These are phyloP conservation scores for Acanthisitta chloris DNA, from an alignment of 2,113 vertebrate species.

Conservation along the genomic window DNA sequence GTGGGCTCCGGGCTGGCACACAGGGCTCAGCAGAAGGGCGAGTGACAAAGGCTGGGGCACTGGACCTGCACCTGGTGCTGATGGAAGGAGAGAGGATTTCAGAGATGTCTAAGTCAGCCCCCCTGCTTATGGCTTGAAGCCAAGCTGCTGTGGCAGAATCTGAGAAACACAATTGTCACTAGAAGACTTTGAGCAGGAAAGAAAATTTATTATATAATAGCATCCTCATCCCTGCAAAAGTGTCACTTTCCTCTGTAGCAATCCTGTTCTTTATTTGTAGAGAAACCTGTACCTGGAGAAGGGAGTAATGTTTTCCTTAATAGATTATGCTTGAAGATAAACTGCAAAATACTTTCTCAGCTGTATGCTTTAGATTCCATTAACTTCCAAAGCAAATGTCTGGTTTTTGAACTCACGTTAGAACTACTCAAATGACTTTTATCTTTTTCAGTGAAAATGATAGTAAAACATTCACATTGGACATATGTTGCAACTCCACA, in stretches of 20 bases:
- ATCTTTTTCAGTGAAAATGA: background rate
- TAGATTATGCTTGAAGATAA: background rate
- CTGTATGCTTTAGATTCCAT: background rate
- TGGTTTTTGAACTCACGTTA: background rate
- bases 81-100: background rate
- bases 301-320: background rate
- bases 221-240: background rate
- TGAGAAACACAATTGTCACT: background rate
- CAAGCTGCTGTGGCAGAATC: background rate
- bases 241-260: background rate
- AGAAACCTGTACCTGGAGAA: background rate
- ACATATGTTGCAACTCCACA: background rate
- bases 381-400: background rate
- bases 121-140: background rate
- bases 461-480: background rate
- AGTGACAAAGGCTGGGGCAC: background rate
- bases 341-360: conserved; percentile 28
- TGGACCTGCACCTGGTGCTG: background rate
- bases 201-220: background rate
- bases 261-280: background rate
- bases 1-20: background rate
- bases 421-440: background rate
- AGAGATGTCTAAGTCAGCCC: background rate
- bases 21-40: background rate
- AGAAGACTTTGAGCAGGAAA: background rate